phyloP scores from a whole-genome alignment of 2,797 vertebrate species.

The Sebastes elongatus region DNA sequence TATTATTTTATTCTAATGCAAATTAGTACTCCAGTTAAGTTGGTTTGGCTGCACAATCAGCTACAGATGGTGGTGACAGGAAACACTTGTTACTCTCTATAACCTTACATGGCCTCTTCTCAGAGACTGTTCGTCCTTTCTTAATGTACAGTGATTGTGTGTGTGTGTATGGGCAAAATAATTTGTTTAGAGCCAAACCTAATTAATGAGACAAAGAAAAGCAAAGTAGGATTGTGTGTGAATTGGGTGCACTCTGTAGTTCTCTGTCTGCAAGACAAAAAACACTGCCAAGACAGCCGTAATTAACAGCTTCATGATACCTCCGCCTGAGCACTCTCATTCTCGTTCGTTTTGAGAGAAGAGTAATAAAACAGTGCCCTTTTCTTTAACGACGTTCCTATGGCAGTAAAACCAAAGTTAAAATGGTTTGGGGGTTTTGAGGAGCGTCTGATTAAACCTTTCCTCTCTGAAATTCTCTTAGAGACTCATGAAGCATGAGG shows the following conservation, averaged over 20 bases:
- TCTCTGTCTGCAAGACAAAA: constrained; percentile 6
- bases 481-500: not conserved
- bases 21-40: not conserved
- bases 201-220: constrained; percentile 39
- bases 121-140: constrained; percentile 7
- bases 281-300: not conserved
- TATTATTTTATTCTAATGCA: constrained; percentile 2
- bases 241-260: not conserved
- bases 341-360: constrained; percentile 13
- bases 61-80: constrained; percentile 10
- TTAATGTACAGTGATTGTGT: not conserved
- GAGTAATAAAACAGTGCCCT: constrained; percentile 25
- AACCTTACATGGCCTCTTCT: constrained; percentile 8
- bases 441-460: constrained; percentile 11
- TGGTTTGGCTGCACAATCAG: constrained; percentile 1
- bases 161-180: constrained; percentile 1
- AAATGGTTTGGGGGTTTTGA: constrained; percentile 6
- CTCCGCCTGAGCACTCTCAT: not conserved
- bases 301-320: constrained; percentile 46
- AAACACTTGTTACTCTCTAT: constrained; percentile 23
- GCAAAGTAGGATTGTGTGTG: constrained; percentile 22
- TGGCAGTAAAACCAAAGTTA: constrained; percentile 12
- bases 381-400: constrained; percentile 18
- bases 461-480: not conserved
- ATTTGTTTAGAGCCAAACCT: constrained; percentile 32